Evolutionary conservation across 2,113 vertebrate species (phyloP), one percentile per base, ranked within the genome.

Genomic region (Copsychus sechellarum): DNA sequence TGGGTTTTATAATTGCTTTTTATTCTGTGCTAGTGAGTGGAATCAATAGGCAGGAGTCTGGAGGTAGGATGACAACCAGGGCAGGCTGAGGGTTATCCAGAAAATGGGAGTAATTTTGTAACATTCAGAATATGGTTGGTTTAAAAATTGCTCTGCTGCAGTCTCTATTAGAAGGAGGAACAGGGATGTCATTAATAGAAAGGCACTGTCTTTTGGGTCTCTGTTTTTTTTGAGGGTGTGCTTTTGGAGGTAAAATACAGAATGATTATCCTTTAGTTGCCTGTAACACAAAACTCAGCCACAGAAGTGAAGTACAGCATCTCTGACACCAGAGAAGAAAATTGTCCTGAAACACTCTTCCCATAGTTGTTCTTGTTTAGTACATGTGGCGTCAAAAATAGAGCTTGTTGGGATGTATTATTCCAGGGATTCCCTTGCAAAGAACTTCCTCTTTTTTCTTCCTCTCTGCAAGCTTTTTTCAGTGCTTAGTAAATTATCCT

Each of bases 181-280:
- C 24, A 65, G 13, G 15, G 36, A 4, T 71, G 20, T 62, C 67
- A 47, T 36, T 38, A 66, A 23, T 64, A 60, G 10, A 71, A 83
- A 43, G 17, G 47, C 3, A 1, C 22, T 86, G 10, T 54, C 8
- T 51, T 51, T 14, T 21, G 3, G 26, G 26, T 23, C 2, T 45
- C 23, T n/a, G 3, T 5, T 12, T 5, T 33, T 12, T 57, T 34
- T 31, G 14, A 7, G 12, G 1, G 1, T 48, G 6, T 50, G 15
- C 25, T 51, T 76, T 51, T 50, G 24, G 12, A 69, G 12, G 11
- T 70, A 38, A 69, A 72, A 67, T 29, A 23, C 53, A 56, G 54
- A 64, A 31, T 2, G 0, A 17, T 86, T 69, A 9, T 79, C 45
- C 6, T 57, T 58, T 70, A 53, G 36, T 50, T 78, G 60, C 40